A percentile compares a stretch with the other conserved stretches of the same genome.
Conservation (phyloP, 2,797 vertebrate species). For the Aselliscus stoliczkanus region DNA sequence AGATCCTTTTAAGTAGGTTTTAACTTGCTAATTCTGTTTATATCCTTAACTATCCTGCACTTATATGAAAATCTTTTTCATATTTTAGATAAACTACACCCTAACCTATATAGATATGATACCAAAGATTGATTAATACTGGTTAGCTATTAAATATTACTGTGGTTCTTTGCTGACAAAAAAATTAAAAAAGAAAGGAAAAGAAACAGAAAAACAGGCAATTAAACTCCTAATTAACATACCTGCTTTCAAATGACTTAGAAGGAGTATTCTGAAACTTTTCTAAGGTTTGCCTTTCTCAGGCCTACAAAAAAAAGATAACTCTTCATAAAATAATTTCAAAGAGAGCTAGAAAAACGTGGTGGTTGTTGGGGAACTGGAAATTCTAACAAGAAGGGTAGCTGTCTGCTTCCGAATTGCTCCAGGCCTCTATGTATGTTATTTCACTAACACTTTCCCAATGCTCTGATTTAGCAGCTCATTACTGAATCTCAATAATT, state of each 20-base stretch:
- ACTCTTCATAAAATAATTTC: not conserved
- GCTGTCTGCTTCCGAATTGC: not conserved
- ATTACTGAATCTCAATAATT: constrained; percentile 16
- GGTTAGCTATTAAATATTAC: not conserved
- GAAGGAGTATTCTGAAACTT: not conserved
- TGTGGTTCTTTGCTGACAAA: not conserved
- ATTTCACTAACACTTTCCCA: not conserved
- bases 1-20: not conserved
- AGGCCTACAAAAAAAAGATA: not conserved
- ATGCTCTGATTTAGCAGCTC: constrained; percentile 7
- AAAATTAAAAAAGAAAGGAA: no score
- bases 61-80: not conserved
- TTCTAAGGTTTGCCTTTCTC: not conserved
- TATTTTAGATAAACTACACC: not conserved
- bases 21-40: not conserved
- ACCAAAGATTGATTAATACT: not conserved
- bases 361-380: not conserved
- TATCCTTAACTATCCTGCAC: not conserved
- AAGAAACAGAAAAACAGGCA: not conserved
- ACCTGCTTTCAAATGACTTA: not conserved
- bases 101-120: not conserved
- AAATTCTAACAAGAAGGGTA: not conserved
- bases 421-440: not conserved
- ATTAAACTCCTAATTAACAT: not conserved
- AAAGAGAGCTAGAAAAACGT: not conserved